Evolutionary conservation across 2,888 invertebrate genomes (phyloP).

Genomic region (Caradrina kadenii): DNA sequence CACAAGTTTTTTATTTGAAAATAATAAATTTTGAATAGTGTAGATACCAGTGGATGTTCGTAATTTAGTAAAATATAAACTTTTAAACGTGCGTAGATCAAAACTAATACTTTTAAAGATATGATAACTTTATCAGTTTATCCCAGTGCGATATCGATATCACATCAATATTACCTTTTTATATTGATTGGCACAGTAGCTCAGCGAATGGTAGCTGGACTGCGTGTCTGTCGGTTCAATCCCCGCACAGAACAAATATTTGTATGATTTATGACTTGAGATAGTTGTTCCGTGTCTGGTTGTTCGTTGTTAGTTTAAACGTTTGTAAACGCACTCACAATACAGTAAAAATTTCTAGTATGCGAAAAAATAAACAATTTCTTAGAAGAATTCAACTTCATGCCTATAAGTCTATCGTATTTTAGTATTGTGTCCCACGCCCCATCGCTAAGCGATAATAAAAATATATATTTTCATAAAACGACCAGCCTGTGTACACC

Average conservation of each 20-base stretch:
- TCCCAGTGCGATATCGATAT: background rate
- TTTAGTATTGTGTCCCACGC: background rate
- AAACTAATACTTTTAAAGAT: background rate
- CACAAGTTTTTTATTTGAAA: background rate
- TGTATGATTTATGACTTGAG: no score
- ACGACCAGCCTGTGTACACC: slow-evolving; percentile 58
- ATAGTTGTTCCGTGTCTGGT: no score
- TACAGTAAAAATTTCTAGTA: no score
- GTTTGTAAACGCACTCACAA: no score
- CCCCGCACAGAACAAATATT: no score
- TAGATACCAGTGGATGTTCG: no score
- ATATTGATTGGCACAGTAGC: background rate
- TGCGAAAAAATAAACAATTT: no score
- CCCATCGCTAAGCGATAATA: slow-evolving; percentile 3
- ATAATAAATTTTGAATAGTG: no score
- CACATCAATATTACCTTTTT: background rate
- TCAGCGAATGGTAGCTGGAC: no score
- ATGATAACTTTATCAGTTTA: background rate
- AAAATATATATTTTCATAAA: slow-evolving; percentile 19
- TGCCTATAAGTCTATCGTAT: background rate
- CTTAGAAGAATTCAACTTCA: background rate
- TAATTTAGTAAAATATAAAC: background rate
- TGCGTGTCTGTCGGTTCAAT: no score
- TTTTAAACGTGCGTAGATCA: background rate
- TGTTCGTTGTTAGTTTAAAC: no score